phyloP scores from a whole-genome alignment of 2,113 vertebrate species.

The Loxodonta africana region DNA sequence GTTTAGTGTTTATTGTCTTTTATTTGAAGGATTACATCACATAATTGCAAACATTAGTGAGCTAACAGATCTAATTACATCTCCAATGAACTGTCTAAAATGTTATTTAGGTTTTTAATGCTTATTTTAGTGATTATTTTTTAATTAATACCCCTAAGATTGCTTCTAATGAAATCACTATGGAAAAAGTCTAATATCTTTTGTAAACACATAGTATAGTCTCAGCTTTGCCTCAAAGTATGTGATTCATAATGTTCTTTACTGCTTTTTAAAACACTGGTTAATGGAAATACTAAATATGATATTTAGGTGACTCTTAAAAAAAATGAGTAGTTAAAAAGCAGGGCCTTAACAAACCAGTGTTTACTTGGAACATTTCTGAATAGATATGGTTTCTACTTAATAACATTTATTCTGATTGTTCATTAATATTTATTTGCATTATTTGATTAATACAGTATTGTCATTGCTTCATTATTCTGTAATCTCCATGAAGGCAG shows the following conservation, averaged over 20 bases:
- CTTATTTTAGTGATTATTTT: constrained; percentile 48
- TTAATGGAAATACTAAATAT: background rate
- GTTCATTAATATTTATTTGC: background rate
- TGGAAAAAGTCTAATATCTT: background rate
- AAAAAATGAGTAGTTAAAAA: no score
- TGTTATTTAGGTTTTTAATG: constrained; percentile 58
- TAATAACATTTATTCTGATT: background rate
- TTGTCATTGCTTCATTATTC: background rate
- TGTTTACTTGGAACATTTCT: background rate
- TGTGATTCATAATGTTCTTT: background rate
- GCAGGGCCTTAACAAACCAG: background rate
- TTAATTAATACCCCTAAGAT: constrained; percentile 33
- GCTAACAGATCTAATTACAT: constrained; percentile 62
- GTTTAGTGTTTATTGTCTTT: constrained; percentile 30
- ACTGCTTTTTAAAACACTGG: background rate
- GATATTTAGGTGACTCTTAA: no score
- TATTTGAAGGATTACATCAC: constrained; percentile 42
- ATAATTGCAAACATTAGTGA: constrained; percentile 74
- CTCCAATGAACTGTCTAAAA: constrained; percentile 63
- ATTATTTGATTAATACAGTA: background rate
- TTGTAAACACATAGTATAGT: background rate
- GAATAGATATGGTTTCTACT: background rate
- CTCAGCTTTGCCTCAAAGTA: background rate
- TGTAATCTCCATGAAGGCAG: background rate
- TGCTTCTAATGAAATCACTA: constrained; percentile 41